Conservation (phyloP, 2,888 invertebrate species). For the Globia sparganii region DNA sequence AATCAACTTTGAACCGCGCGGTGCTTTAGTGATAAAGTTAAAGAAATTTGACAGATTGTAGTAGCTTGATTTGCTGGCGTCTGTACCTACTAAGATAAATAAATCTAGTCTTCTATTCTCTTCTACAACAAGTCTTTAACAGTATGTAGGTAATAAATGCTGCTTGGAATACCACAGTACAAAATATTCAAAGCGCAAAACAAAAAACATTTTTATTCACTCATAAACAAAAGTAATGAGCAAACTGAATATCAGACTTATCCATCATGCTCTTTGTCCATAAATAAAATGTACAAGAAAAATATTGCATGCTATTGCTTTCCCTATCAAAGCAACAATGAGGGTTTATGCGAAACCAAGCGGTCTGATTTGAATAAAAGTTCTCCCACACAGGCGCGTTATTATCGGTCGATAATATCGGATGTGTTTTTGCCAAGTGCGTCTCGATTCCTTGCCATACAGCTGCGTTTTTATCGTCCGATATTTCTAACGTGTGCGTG, state of each 20-base stretch:
- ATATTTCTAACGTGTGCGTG: background rate
- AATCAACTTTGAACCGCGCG: no score
- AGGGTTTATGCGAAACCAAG: constrained; percentile 50
- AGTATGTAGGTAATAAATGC: background rate
- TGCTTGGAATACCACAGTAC: constrained; percentile 7
- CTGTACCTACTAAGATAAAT: no score
- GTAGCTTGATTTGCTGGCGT: no score
- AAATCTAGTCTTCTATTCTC: background rate
- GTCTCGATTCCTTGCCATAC: background rate
- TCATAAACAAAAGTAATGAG: constrained; percentile 39
- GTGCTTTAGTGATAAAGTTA: no score
- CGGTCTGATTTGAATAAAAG: constrained; percentile 60
- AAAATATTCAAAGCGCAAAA: background rate
- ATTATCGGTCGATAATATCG: background rate
- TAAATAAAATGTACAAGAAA: constrained; percentile 46
- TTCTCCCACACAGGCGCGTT: background rate
- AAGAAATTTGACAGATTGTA: no score
- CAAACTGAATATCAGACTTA: constrained; percentile 17
- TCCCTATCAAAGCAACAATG: constrained; percentile 45
- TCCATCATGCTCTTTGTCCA: constrained; percentile 32
- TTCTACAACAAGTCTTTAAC: background rate
- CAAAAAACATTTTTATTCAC: background rate
- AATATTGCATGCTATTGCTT: constrained; percentile 39
- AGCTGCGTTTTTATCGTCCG: background rate
- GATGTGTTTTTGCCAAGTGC: no score